Evolutionary conservation across 2,888 invertebrate species (phyloP), one percentile per base, ranked within the genome.

Genomic region (Boloria euphrosyne): DNA sequence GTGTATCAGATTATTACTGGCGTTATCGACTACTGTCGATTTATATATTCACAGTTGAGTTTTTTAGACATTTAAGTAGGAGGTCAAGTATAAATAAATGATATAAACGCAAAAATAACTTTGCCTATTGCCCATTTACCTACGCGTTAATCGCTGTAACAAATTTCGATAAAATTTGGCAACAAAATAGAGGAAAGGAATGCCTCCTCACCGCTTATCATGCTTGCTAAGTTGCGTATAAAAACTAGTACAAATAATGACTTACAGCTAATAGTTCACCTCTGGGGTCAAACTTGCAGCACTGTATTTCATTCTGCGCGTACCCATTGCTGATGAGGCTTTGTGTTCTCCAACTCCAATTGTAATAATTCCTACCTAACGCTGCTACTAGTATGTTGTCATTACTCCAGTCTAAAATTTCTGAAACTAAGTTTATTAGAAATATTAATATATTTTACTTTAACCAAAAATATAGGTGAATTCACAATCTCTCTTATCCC

Each of bases 331-430:
- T 82, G 68, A 84, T 80, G 27, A 83, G 78, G 51, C 78, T 82
- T 74, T 92, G 90, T 1, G 80, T 81, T 0, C 73, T 73, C 89
- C 91, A 91, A 74, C 87, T 88, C 90, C 89, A 91, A 65, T 86
- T 88, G 76, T 91, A 85, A 73, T 91, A 91, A 69, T 79, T 79
- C 7, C 67, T 76, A 3, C 87, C 90, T 5, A 91, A 78, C 0
- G 92, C 90, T 1, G 92, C 92, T 59, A 91, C 87, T 51, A 92
- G 70, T 38, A 90, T 80, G 71, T 90, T 85, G 67, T 86, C 82
- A 59, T 75, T 83, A 51, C 87, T 86, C 92, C 92, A 92, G 75
- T 91, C 92, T 3, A 92, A 76, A 0, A 91, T 78, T 62, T 92
- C 90, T 74, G 91, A 87, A 83, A 89, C 91, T 91, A 52, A 61